These are phyloP conservation scores for Anoplophora glabripennis DNA, from an alignment of 1,140 invertebrate species.

Conservation along the genomic window DNA sequence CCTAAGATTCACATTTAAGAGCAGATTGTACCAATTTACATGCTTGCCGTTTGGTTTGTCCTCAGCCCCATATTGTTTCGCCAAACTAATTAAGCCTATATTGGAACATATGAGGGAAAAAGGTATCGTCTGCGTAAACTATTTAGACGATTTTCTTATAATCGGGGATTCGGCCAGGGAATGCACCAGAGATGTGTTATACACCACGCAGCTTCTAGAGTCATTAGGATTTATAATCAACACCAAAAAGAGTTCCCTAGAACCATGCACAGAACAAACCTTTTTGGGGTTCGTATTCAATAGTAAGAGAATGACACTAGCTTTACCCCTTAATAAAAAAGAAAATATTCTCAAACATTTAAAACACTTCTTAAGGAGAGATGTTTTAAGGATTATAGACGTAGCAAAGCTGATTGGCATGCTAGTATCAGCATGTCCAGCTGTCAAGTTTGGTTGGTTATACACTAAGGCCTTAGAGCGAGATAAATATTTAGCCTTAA, in stretches of 20 bases:
- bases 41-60: constrained; percentile 20
- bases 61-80: constrained; percentile 12
- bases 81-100: constrained; percentile 18
- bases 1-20: constrained; percentile 24
- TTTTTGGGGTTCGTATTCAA: constrained; percentile 24
- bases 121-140: constrained; percentile 2
- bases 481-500: constrained; percentile 19
- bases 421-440: constrained; percentile 21
- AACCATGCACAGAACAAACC: not conserved
- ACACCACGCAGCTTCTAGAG: constrained; percentile 3
- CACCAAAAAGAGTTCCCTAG: constrained; percentile 13
- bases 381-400: constrained; percentile 8
- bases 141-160: constrained; percentile 20
- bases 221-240: constrained; percentile 23
- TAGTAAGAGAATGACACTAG: constrained; percentile 1
- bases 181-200: constrained; percentile 4
- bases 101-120: constrained; percentile 3
- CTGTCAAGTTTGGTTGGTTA: constrained; percentile 23
- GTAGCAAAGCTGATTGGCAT: constrained; percentile 23
- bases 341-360: not conserved
- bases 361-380: not conserved
- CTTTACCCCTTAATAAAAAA: constrained; percentile 10
- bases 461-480: constrained; percentile 30
- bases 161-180: constrained; percentile 7
- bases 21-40: constrained; percentile 22